Base-by-base conservation (phyloP, 2,888 invertebrate genomes). In the Rhamphomyia laevipes region DNA sequence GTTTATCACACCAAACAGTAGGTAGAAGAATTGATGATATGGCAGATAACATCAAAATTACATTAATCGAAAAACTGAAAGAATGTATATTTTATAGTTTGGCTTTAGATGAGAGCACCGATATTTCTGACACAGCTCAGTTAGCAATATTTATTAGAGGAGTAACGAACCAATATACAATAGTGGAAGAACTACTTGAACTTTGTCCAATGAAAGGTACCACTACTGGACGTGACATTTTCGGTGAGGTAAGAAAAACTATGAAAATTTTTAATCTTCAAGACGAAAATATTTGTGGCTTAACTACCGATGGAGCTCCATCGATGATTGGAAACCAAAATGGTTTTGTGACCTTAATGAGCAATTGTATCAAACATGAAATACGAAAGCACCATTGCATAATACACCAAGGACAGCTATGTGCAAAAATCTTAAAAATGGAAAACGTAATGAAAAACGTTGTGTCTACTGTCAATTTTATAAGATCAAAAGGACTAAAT, bases 371-470 rank as follows among this genome's bases (percentile, higher is more conserved):
- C 15, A 16, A 17, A 38, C 38, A 17, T 37, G 37, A 38, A 38
- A 38, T 15, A 38, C 15, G 15, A 15, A 38, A 17, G 17, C 17
- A 38, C 17, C 38, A 17, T 38, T 38, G 23, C 23, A 23, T 13
- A 18, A 21, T 13, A 23, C 42, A 23, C 12, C 12, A 42, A 42
- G 42, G 42, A 23, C 42, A 42, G 13, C 40, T 40, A n/a, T 40
- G 40, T 40, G 40, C 40, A 40, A 42, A 42, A 42, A 42, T 23
- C 42, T 16, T 40, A 40, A 42, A 42, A 42, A 42, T 42, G 21
- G 13, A 18, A 42, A 17, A 42, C n/a, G 23, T 42, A 42, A 42
- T 42, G 42, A 42, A 42, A 42, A 42, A 18, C 21, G 42, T 42
- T 16, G 38, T 38, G 15, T 23, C 21, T 42, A 42, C 21, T 42